These are phyloP conservation scores for Spheniscus humboldti DNA, from an alignment of 2,797 vertebrate genomes.

Conservation along the genomic window DNA sequence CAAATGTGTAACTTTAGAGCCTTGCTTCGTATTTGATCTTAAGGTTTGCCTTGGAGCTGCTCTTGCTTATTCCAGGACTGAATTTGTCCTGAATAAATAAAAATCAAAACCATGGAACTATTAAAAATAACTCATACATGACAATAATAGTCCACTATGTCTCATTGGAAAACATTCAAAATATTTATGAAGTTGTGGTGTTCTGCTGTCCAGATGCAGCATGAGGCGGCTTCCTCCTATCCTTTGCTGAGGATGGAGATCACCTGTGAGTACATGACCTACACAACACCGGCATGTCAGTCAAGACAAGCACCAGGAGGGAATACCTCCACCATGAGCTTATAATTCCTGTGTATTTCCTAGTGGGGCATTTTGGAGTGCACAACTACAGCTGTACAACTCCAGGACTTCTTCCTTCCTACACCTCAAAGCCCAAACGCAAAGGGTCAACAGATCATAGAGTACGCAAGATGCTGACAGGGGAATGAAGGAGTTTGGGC, in stretches of 20 bases:
- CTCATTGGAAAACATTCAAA: not conserved
- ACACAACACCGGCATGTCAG: not conserved
- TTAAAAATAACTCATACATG: not conserved
- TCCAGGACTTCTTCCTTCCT: not conserved
- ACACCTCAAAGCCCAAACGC: not conserved
- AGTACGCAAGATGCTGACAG: not conserved
- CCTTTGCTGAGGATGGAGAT: not conserved
- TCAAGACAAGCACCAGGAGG: not conserved
- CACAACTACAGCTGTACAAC: not conserved
- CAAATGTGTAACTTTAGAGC: not conserved
- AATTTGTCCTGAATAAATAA: not conserved
- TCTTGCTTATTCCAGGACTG: not conserved
- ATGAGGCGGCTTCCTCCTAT: not conserved
- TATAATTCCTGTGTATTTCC: not conserved
- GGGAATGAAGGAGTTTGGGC: not conserved
- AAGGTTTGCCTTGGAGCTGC: not conserved
- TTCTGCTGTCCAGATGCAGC: not conserved
- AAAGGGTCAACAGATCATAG: not conserved
- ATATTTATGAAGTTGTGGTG: not conserved
- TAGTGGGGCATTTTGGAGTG: not conserved
- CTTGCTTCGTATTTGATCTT: not conserved
- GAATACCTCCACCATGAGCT: not conserved
- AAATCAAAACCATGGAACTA: not conserved
- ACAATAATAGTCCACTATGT: not conserved
- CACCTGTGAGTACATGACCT: not conserved